A percentile compares a stretch with the other conserved stretches of the same genome.
phyloP scores from a whole-genome alignment of 2,797 vertebrate genomes.

The Melanogrammus aeglefinus region DNA sequence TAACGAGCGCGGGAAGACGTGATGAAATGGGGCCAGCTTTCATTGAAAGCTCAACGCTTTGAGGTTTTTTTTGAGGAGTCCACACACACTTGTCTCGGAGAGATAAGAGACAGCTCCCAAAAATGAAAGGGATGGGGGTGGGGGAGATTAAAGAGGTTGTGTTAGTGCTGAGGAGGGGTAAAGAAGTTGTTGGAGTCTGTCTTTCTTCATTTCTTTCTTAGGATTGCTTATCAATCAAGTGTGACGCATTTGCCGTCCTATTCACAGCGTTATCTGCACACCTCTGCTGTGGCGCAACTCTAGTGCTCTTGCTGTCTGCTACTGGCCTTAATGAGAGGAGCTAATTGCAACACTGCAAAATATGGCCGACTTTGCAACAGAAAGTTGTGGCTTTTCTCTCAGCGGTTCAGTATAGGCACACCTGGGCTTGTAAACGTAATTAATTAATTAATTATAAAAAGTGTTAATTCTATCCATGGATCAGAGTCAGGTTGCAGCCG shows the following conservation, averaged over 20 bases:
- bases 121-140: neutral
- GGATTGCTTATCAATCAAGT: neutral
- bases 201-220: neutral
- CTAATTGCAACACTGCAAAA: no score
- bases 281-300: neutral
- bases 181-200: neutral
- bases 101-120: conserved; percentile 8
- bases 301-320: no score
- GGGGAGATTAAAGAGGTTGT: neutral
- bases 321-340: no score
- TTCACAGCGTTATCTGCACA: neutral
- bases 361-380: no score
- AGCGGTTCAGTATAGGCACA: no score
- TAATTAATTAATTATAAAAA: no score
- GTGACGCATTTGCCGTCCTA: neutral
- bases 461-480: no score
- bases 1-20: conserved; percentile 20
- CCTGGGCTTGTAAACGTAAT: no score
- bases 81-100: conserved; percentile 9
- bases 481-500: no score
- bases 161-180: neutral
- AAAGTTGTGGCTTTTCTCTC: no score
- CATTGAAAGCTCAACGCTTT: conserved; percentile 39
- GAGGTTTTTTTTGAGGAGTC: conserved; percentile 31
- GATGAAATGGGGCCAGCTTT: conserved; percentile 42